Conservation (phyloP, 2,888 invertebrate species). For the Cosmorhoe ocellata region DNA sequence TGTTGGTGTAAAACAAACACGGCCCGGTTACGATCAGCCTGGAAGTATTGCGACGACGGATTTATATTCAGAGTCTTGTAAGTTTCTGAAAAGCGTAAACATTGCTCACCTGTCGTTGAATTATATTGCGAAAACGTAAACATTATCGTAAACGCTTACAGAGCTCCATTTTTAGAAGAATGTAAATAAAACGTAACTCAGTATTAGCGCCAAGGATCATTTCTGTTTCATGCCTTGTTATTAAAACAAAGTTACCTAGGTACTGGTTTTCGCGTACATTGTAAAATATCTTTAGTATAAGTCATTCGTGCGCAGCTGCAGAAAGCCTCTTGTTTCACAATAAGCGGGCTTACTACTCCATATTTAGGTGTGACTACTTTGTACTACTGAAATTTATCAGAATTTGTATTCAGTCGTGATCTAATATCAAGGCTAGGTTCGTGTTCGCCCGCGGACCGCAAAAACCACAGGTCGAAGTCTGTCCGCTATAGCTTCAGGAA, state of each 20-base stretch:
- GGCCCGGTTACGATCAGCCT: slow-evolving; percentile 49
- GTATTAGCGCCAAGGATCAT: slow-evolving; percentile 11
- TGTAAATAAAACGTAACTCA: slow-evolving; percentile 30
- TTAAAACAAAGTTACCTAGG: slow-evolving; percentile 4
- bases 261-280: slow-evolving; percentile 11
- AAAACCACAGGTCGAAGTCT: slow-evolving; percentile 43
- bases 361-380: slow-evolving; percentile 17
- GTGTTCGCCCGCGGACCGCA: slow-evolving; percentile 54
- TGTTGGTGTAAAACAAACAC: slow-evolving; percentile 61
- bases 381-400: slow-evolving; percentile 18
- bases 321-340: slow-evolving; percentile 20
- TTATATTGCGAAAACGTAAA: slow-evolving; percentile 53
- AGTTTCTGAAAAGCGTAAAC: slow-evolving; percentile 45
- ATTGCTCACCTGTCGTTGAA: slow-evolving; percentile 60
- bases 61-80: slow-evolving; percentile 53
- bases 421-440: slow-evolving; percentile 31
- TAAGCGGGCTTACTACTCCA: slow-evolving; percentile 12
- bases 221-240: slow-evolving; percentile 1
- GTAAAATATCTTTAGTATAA: slow-evolving; percentile 14
- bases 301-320: slow-evolving; percentile 22
- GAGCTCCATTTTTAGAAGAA: slow-evolving; percentile 27
- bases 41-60: slow-evolving; percentile 54
- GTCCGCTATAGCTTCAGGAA: slow-evolving; percentile 44
- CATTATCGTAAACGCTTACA: slow-evolving; percentile 26
- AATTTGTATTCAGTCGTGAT: slow-evolving; percentile 22